phyloP scores from a whole-genome alignment of 2,113 vertebrate genomes.

The Peromyscus maniculatus region DNA sequence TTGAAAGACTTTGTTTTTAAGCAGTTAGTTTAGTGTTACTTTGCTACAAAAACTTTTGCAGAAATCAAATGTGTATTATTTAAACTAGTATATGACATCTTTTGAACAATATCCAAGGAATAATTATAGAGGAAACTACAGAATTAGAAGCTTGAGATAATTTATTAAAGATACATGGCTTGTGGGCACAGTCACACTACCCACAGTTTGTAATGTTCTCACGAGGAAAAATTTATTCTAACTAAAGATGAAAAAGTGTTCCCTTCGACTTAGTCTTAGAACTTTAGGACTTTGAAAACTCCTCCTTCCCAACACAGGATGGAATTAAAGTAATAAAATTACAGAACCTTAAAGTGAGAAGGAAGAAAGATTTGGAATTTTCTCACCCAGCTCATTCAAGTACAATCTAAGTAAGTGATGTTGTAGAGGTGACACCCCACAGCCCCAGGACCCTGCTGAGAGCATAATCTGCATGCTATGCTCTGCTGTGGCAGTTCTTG shows the following conservation, averaged over 20 bases:
- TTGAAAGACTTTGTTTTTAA: constrained; percentile 67
- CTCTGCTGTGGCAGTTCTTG: neutral
- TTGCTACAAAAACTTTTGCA: constrained; percentile 39
- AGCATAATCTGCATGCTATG: neutral
- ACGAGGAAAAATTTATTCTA: neutral
- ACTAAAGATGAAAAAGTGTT: neutral
- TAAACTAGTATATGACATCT: constrained; percentile 17
- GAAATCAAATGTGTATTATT: constrained; percentile 49
- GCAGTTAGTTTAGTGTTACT: constrained; percentile 51
- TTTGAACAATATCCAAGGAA: constrained; percentile 59
- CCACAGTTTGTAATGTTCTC: constrained; percentile 44
- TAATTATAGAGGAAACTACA: constrained; percentile 17
- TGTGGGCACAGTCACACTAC: neutral
- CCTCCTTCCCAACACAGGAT: neutral
- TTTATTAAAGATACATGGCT: constrained; percentile 46
- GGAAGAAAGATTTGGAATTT: neutral
- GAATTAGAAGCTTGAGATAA: constrained; percentile 57
- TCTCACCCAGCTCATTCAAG: neutral
- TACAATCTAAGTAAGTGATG: constrained; percentile 6
- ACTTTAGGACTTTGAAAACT: neutral
- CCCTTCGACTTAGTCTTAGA: constrained; percentile 23
- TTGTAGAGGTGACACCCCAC: neutral
- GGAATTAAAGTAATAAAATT: constrained; percentile 35
- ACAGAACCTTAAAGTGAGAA: constrained; percentile 3
- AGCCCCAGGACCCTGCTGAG: neutral